Percentiles rank a stretch among this genome's conserved stretches.
Conservation (phyloP, 2,797 vertebrate species). For the Galago senegalensis region DNA sequence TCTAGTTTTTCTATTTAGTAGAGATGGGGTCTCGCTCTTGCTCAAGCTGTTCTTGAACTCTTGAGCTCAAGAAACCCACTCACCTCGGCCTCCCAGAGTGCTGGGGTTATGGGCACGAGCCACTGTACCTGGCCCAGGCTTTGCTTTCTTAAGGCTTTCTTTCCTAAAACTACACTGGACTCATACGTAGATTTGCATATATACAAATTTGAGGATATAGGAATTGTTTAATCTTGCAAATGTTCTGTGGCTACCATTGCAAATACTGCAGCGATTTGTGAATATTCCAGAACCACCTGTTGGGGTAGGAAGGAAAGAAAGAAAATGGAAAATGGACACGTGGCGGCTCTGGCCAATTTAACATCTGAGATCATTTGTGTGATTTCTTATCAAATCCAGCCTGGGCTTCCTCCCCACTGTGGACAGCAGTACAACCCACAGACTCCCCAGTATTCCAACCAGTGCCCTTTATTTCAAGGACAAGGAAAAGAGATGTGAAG, state of each 20-base stretch:
- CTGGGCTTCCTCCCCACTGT: not conserved
- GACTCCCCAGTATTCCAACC: not conserved
- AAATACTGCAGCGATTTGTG: not conserved
- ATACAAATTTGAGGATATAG: not conserved
- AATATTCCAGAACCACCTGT: not conserved
- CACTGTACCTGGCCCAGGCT: not conserved
- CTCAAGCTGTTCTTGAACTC: too few relatives aligned
- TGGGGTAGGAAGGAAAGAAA: not conserved
- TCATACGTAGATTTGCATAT: not conserved
- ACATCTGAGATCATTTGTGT: not conserved
- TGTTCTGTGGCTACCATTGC: not conserved
- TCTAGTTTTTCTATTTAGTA: too few relatives aligned
- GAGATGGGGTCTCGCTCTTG: too few relatives aligned
- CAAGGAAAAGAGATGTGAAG: not conserved
- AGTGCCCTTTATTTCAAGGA: not conserved
- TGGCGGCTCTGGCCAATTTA: not conserved
- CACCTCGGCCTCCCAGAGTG: too few relatives aligned
- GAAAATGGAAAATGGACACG: not conserved
- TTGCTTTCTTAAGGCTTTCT: not conserved
- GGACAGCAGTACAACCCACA: not conserved
- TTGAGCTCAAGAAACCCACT: too few relatives aligned
- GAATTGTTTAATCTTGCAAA: constrained; percentile 12
- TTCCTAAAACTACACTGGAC: not conserved
- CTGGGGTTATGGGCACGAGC: too few relatives aligned
- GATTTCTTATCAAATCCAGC: not conserved